Percentiles rank a stretch among this genome's conserved stretches.
phyloP scores from a whole-genome alignment of 1,140 invertebrate genomes.

The Euschistus heros region DNA sequence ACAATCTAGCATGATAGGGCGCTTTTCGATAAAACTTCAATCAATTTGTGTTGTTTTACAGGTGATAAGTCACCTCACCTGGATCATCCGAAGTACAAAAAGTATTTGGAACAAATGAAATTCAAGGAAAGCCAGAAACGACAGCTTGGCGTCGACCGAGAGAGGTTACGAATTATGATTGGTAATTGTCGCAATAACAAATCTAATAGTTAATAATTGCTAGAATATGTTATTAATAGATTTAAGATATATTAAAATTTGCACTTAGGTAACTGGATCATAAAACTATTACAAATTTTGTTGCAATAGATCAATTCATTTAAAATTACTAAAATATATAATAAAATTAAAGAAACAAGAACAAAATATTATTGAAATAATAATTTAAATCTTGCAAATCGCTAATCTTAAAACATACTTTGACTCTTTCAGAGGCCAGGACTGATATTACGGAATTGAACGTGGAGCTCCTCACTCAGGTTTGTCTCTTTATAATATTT shows the following conservation, averaged over 20 bases:
- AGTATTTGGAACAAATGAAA: slow-evolving; percentile 14
- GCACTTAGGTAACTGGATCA: neutral
- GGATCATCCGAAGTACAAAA: slow-evolving; percentile 19
- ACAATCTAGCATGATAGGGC: no score
- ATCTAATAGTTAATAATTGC: neutral
- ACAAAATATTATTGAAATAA: no score
- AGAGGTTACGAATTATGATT: slow-evolving; percentile 22
- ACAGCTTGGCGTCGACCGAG: slow-evolving; percentile 21
- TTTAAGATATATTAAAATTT: no score
- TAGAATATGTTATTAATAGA: no score
- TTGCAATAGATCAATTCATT: no score
- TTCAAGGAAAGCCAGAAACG: slow-evolving; percentile 21
- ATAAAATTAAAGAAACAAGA: no score
- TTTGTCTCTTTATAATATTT: neutral
- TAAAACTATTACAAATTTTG: no score
- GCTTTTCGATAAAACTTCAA: no score
- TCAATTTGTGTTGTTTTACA: slow-evolving; percentile 4
- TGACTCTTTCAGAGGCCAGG: slow-evolving; percentile 22
- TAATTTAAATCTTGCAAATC: no score
- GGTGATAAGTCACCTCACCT: slow-evolving; percentile 17
- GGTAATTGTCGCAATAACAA: slow-evolving; percentile 8
- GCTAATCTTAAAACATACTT: neutral
- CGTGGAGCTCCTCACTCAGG: slow-evolving; percentile 23
- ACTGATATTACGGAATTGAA: slow-evolving; percentile 26
- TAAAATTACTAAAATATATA: no score